phyloP scores from a whole-genome alignment of 2,113 vertebrate species.

The Semnopithecus entellus region DNA sequence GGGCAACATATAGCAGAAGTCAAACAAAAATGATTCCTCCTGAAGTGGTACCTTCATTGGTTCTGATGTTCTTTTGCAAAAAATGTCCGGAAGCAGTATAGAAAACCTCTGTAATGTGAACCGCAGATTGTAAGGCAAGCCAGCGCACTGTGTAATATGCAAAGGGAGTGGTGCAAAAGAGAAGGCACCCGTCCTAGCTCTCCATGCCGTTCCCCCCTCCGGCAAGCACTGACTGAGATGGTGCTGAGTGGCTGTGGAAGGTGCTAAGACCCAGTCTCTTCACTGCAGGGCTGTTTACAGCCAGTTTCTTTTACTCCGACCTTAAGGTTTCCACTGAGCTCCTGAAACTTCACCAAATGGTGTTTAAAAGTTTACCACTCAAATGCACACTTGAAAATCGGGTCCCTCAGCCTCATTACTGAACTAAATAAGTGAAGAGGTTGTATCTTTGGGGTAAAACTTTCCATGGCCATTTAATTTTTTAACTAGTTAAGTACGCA shows the following conservation, averaged over 20 bases:
- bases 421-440: constrained; percentile 1
- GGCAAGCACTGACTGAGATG: not conserved
- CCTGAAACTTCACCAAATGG: constrained; percentile 26
- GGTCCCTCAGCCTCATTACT: constrained; percentile 16
- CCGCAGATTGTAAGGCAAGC: not conserved
- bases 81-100: constrained; percentile 42
- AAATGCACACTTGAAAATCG: constrained; percentile 45
- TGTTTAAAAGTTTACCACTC: constrained; percentile 13
- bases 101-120: constrained; percentile 43
- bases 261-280: not conserved
- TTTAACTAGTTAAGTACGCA: not conserved
- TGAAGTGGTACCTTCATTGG: not conserved
- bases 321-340: not conserved
- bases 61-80: constrained; percentile 59
- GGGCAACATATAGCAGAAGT: not conserved
- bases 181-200: not conserved
- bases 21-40: not conserved
- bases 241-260: not conserved
- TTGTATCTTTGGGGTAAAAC: constrained; percentile 3
- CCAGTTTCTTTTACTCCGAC: not conserved
- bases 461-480: constrained; percentile 16
- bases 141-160: not conserved
- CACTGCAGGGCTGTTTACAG: not conserved
- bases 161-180: not conserved
- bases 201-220: not conserved